Evolutionary conservation across 2,888 invertebrate genomes (phyloP), one percentile per base, ranked within the genome.

Genomic region (Sarcophaga caerulescens): DNA sequence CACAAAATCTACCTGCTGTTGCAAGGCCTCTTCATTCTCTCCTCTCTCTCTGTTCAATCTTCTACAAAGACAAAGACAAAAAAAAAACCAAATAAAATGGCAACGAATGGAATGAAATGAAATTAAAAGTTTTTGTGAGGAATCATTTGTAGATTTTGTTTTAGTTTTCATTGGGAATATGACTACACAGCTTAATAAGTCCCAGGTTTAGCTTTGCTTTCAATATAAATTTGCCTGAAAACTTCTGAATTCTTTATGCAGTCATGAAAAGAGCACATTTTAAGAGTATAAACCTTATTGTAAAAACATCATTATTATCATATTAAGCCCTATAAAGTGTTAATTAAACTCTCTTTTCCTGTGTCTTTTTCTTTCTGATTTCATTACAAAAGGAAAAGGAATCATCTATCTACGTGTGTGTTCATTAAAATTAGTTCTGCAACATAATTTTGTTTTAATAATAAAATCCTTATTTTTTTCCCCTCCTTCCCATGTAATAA

Each of bases 331-430:
- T 45, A 65, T 74, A 77, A 35, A 70, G 83, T 84, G 74, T 84
- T 86, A 84, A 81, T 84, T 86, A 84, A 81, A 81, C 69, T 80
- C 47, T 70, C 57, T 52, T 23, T 25, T 45, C 23, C 60, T 3
- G 1, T 60, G 17, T 21, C 45, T 25, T 25, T 25, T 14, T 73
- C 17, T 63, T 21, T 1, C 17, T n/a, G 35, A 35, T 35, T 35
- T 35, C 35, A 35, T 35, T 35, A 8, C 35, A 35, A 69, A 69
- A 57, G 14, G 47, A 47, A 47, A 47, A 14, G 14, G 47, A 52
- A 25, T 70, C 63, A 17, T n/a, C 57, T 62, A 57, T 63, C 52
- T 75, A 70, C 21, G 57, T 68, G 52, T 5, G 52, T 25, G 23
- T 25, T 60, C 75, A 62, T 21, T 45, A 52, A 68, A 70, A 70